Evolutionary conservation across 2,113 vertebrate species (phyloP).

Genomic region (Malaclemys terrapin): DNA sequence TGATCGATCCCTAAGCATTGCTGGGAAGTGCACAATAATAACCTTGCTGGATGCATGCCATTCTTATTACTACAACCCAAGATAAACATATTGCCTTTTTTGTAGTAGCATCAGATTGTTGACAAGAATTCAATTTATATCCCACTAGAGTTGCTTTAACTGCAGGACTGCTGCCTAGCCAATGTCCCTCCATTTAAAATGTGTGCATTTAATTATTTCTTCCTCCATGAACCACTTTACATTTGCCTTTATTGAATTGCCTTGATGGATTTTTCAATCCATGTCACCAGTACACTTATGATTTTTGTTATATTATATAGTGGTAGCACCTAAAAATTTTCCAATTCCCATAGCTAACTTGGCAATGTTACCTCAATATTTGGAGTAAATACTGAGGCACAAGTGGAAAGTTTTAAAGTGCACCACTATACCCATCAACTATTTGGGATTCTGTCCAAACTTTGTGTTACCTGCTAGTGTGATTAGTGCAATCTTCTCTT

Average conservation of each 20-base stretch:
- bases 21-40: not conserved
- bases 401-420: not conserved
- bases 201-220: not conserved
- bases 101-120: not conserved
- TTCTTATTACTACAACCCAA: not conserved
- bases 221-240: not conserved
- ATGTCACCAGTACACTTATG: not conserved
- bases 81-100: not conserved
- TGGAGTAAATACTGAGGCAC: not conserved
- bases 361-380: not conserved
- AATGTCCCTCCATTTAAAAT: not conserved
- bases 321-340: not conserved
- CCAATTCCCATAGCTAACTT: not conserved
- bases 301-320: not conserved
- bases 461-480: not conserved
- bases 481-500: not conserved
- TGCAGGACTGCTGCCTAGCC: not conserved
- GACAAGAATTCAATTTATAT: not conserved
- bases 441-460: not conserved
- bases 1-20: not conserved
- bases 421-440: not conserved
- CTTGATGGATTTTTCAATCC: not conserved
- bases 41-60: not conserved
- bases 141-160: not conserved
- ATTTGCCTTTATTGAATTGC: not conserved